Evolutionary conservation across 2,113 vertebrate genomes (phyloP), one percentile per base, ranked within the genome.

Genomic region (Setophaga petechia): DNA sequence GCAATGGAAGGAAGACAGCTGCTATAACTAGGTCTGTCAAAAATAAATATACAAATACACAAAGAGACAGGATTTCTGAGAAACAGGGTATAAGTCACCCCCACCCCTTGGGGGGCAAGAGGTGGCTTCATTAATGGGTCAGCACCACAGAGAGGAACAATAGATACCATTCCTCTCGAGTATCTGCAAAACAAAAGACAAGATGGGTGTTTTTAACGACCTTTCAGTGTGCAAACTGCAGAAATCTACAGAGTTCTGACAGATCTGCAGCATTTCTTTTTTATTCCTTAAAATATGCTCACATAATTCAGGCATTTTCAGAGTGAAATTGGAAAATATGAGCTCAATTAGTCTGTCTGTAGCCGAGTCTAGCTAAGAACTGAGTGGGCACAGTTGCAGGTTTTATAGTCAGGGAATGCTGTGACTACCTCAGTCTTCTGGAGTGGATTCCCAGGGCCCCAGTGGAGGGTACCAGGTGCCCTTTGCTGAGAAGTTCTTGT

Each of bases 1-100:
- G 78, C 74, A 95, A 85, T 88, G 72, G 72, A 58, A 93, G 37
- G 18, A 86, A 93, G 72, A 90, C 72, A 92, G 72, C 55, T 93
- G 25, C 68, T 90, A 15, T 62, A 92, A 77, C 46, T 49, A 84
- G 49, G 57, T 69, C 46, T 83, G 63, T 58, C 81, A 88, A 33
- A 95, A 94, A 82, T 46, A 89, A 83, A 72, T 25, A 85, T 14
- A 93, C 27, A 89, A 85, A 52, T 31, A 63, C 11, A 22, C 27
- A 78, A 57, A 66, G 54, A 67, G 37, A 43, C 8, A 41, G 43
- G 51, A 77, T 90, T 44, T 58, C n/a, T 88, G 28, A 61, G 63
- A 80, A 92, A 77, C 0, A 2, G 54, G 23, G 33, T 46, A 14
- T 15, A 55, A 61, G 24, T 15, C 19, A 22, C 31, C n/a, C 15